Conservation (phyloP, 2,797 vertebrate genomes). For the Telmatherina bonti region DNA sequence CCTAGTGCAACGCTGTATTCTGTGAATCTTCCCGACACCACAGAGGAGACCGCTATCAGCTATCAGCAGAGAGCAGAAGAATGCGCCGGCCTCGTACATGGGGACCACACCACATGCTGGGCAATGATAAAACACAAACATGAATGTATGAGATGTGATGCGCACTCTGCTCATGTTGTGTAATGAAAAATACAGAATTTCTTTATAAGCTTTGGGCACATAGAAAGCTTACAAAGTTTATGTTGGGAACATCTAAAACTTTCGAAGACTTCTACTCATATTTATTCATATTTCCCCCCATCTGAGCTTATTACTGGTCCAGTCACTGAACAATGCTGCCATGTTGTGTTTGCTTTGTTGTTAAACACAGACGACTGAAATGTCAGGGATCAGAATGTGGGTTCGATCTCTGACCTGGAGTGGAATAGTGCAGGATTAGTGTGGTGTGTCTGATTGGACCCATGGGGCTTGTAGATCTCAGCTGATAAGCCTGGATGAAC, state of each 20-base stretch:
- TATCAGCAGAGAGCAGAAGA: background rate
- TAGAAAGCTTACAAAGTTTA: background rate
- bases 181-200: background rate
- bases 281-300: too few species aligned
- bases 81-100: background rate
- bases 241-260: too few species aligned
- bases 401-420: slow-evolving; percentile 36
- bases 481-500: slow-evolving; percentile 33
- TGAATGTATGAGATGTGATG: background rate
- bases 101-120: background rate
- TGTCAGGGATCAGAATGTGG: slow-evolving; percentile 1
- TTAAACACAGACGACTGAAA: slow-evolving; percentile 5
- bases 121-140: background rate
- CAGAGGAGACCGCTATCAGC: background rate
- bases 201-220: background rate
- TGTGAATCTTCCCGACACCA: background rate
- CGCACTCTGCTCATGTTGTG: background rate
- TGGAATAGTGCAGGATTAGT: slow-evolving; percentile 8
- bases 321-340: background rate
- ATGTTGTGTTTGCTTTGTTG: background rate
- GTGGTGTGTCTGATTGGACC: slow-evolving; percentile 20
- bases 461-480: slow-evolving; percentile 20
- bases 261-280: too few species aligned
- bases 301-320: too few species aligned
- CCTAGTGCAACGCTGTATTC: background rate